These are phyloP conservation scores for Isurus oxyrinchus DNA, from an alignment of 2,113 vertebrate genomes.

Conservation along the genomic window DNA sequence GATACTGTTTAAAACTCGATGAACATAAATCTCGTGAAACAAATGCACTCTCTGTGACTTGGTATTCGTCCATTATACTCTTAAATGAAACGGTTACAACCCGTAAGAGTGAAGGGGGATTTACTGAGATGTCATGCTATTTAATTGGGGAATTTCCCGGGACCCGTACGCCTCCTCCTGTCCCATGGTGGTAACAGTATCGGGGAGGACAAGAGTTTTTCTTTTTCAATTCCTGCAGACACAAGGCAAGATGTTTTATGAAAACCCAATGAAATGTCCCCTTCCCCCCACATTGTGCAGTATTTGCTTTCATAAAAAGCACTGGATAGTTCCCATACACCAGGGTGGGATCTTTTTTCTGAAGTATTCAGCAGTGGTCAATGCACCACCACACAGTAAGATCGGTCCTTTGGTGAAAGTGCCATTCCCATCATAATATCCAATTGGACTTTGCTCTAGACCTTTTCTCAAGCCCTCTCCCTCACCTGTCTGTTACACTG, in stretches of 20 bases:
- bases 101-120: neutral
- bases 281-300: neutral
- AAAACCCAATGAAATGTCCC: neutral
- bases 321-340: neutral
- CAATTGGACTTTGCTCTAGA: neutral
- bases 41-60: neutral
- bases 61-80: neutral
- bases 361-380: neutral
- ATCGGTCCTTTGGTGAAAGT: neutral
- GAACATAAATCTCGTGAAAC: neutral
- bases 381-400: too few species aligned
- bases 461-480: too few species aligned
- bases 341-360: neutral
- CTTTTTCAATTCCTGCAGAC: neutral
- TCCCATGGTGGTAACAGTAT: neutral
- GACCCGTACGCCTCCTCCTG: conserved; percentile 20
- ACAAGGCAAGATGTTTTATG: neutral
- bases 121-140: neutral
- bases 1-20: neutral
- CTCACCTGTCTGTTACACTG: too few species aligned
- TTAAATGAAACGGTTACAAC: neutral
- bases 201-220: neutral
- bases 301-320: neutral
- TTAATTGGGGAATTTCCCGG: neutral
- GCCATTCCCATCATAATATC: neutral